Evolutionary conservation across 2,113 vertebrate genomes (phyloP).

Genomic region (Balaeniceps rex): DNA sequence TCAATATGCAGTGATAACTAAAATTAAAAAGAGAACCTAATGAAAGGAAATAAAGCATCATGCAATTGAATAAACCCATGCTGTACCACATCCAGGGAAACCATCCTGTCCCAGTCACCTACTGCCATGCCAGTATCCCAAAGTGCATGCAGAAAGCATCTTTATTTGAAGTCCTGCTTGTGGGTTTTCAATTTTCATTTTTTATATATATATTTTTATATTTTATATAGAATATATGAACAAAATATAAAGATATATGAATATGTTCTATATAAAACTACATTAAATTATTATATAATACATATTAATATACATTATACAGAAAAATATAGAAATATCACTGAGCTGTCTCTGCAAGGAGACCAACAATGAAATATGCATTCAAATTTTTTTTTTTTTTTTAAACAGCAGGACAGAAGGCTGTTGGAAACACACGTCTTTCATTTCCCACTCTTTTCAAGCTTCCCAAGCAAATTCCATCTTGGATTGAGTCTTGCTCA

Average conservation of each 20-base stretch:
- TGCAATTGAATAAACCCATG: background rate
- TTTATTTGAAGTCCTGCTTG: background rate
- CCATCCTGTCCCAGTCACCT: background rate
- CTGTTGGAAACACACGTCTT: background rate
- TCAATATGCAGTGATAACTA: accelerated
- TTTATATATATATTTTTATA: background rate
- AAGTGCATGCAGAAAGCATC: background rate
- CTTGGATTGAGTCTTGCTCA: background rate
- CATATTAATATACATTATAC: background rate
- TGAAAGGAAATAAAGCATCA: background rate
- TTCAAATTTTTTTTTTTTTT: background rate
- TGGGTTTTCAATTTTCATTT: background rate
- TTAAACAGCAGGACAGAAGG: background rate
- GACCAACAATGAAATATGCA: background rate
- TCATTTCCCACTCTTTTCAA: background rate
- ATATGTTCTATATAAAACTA: background rate
- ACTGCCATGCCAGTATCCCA: background rate
- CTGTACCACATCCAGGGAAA: background rate
- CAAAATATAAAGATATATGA: background rate
- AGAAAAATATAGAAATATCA: background rate
- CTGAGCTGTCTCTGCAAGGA: background rate
- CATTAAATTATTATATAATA: background rate
- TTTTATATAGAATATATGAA: background rate
- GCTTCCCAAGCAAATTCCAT: background rate
- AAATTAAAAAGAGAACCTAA: background rate